Percentiles rank a stretch among this genome's conserved stretches.
phyloP scores from a whole-genome alignment of 2,888 invertebrate species.

The Rhimphoctona megacephalus region DNA sequence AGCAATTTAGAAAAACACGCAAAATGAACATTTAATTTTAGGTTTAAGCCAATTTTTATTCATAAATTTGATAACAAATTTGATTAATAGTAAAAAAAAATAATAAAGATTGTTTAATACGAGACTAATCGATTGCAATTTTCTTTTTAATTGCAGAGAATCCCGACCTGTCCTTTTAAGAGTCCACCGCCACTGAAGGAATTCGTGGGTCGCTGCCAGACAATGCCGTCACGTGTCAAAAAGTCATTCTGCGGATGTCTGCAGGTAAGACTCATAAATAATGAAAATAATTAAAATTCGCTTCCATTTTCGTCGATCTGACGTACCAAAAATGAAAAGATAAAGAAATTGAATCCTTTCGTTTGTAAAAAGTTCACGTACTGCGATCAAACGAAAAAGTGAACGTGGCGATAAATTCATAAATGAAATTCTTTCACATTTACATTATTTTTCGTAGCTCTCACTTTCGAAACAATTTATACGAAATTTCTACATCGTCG shows the following conservation, averaged over 20 bases:
- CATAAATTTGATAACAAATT: too few relatives aligned
- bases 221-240: constrained; percentile 84
- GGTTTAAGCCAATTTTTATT: too few relatives aligned
- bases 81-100: neutral
- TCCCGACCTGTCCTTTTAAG: constrained; percentile 83
- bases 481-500: constrained; percentile 20
- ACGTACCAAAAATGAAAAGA: neutral
- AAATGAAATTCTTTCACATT: constrained; percentile 20
- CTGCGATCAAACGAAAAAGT: neutral
- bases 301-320: neutral
- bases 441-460: constrained; percentile 17
- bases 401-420: constrained; percentile 4
- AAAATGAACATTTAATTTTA: neutral
- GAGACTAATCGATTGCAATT: neutral
- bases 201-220: constrained; percentile 84
- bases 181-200: constrained; percentile 84
- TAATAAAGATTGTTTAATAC: neutral
- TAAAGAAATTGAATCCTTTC: neutral
- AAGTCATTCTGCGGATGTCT: constrained; percentile 91
- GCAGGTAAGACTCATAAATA: constrained; percentile 87
- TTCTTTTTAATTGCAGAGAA: constrained; percentile 79
- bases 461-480: constrained; percentile 15
- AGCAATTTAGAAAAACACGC: neutral
- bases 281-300: neutral
- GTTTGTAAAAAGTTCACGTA: neutral